These are phyloP conservation scores for Trichonephila clavipes DNA, from an alignment of 1,140 invertebrate species.

Conservation along the genomic window DNA sequence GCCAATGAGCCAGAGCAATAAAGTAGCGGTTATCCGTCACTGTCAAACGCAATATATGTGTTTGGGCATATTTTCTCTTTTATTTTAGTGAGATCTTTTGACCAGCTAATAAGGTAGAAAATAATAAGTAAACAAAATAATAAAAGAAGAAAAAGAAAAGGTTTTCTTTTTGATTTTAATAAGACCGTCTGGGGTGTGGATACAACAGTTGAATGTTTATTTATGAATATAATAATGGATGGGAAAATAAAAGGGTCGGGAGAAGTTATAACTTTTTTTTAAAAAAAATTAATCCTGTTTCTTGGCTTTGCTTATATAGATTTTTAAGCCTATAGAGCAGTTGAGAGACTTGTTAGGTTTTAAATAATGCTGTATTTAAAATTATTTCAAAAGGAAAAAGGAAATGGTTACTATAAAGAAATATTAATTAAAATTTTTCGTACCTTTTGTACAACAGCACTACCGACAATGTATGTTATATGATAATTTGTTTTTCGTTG, in stretches of 20 bases:
- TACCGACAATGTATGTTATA: no score
- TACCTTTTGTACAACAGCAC: no score
- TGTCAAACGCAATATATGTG: constrained; percentile 50
- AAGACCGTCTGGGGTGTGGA: background rate
- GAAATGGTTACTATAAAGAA: no score
- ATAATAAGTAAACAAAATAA: background rate
- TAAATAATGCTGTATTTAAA: no score
- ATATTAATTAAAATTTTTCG: no score
- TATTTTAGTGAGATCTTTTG: constrained; percentile 53
- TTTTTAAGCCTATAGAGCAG: no score
- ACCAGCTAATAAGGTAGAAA: background rate
- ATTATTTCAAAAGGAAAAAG: no score
- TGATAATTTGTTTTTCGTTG: no score
- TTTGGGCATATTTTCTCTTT: background rate
- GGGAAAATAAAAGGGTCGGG: background rate
- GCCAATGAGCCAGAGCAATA: background rate
- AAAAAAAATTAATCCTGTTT: background rate
- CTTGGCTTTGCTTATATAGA: background rate
- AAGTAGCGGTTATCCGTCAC: constrained; percentile 63
- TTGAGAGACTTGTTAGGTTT: no score
- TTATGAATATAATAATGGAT: background rate
- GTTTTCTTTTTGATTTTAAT: background rate
- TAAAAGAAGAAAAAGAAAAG: background rate
- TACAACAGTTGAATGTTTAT: background rate
- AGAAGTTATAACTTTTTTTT: no score